phyloP scores from a whole-genome alignment of 2,113 vertebrate genomes.

The Erinaceus europaeus region DNA sequence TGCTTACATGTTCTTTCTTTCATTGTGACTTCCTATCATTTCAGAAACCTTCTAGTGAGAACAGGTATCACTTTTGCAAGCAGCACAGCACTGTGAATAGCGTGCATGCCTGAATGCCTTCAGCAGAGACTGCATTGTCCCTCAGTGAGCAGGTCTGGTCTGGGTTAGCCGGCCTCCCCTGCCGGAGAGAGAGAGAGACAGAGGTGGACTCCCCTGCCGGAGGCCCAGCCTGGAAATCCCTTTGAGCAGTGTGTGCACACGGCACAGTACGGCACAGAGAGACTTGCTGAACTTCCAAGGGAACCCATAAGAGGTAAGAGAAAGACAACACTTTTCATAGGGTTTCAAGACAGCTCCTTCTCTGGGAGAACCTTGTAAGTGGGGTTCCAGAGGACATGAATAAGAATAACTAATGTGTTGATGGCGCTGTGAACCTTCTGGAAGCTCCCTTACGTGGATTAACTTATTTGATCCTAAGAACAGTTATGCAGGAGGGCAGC shows the following conservation, averaged over 20 bases:
- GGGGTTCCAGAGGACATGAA: constrained; percentile 57
- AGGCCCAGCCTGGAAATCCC: background rate
- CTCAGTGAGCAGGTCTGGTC: background rate
- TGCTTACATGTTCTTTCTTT: background rate
- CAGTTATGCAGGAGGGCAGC: constrained; percentile 51
- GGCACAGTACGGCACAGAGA: constrained; percentile 54
- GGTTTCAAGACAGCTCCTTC: constrained; percentile 62
- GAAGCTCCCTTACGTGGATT: constrained; percentile 61
- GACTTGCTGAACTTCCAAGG: constrained; percentile 53
- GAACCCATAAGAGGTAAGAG: constrained; percentile 41
- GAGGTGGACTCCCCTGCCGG: too few species aligned
- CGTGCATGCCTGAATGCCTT: background rate
- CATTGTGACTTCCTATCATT: background rate
- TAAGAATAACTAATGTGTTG: constrained; percentile 54
- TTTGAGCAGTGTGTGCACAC: constrained; percentile 49
- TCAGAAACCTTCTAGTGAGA: constrained; percentile 13
- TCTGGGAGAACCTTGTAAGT: constrained; percentile 57
- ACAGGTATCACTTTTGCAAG: background rate
- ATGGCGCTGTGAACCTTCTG: constrained; percentile 66
- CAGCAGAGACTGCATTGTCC: background rate
- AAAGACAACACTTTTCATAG: constrained; percentile 67
- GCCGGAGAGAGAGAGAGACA: too few species aligned
- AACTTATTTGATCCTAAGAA: constrained; percentile 70
- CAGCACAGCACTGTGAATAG: background rate
- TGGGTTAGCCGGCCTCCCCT: too few species aligned